Evolutionary conservation across 1,140 invertebrate genomes (phyloP), one percentile per base, ranked within the genome.

Genomic region (Bombus soroeensis): DNA sequence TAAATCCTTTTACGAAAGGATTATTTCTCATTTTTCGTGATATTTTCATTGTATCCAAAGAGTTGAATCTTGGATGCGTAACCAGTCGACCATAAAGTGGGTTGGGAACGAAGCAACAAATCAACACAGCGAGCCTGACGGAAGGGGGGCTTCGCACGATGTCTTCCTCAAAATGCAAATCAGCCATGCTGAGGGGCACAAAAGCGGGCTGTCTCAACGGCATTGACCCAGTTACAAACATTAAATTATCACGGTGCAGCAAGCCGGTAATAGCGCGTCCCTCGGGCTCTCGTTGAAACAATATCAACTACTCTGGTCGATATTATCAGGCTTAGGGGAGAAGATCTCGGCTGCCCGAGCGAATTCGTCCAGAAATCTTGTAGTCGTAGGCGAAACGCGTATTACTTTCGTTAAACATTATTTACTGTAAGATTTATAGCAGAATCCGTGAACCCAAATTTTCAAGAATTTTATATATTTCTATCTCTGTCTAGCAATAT

Each of bases 221-320:
- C 87, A 90, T 91, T 91, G 89, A 91, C 89, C 89, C 64, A 91
- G 72, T 91, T 91, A 47, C 66, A 77, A 57, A 73, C 81, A 88
- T 90, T 90, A 90, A 86, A 90, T 91, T 86, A 90, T 90, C 86
- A 90, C 85, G 89, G 80, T 84, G 71, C 83, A 86, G 81, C 89
- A 77, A 73, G 83, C 83, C 73, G 70, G 82, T 90, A 90, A 90
- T 87, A 72, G 88, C 72, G 41, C 76, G 80, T 90, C 83, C 77
- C 89, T 74, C 8, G 83, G 88, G 83, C 79, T 86, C n/a, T 43
- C 68, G 70, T 66, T 68, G 76, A 89, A 90, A 89, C 88, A 87
- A 62, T 89, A 90, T 87, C 82, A 87, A 77, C 73, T 75, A 87
- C 81, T 78, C 78, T 34, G 73, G 62, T 76, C 88, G 64, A 90